Base-by-base conservation (phyloP, 2,797 vertebrate genomes). In the Melopsittacus undulatus region DNA sequence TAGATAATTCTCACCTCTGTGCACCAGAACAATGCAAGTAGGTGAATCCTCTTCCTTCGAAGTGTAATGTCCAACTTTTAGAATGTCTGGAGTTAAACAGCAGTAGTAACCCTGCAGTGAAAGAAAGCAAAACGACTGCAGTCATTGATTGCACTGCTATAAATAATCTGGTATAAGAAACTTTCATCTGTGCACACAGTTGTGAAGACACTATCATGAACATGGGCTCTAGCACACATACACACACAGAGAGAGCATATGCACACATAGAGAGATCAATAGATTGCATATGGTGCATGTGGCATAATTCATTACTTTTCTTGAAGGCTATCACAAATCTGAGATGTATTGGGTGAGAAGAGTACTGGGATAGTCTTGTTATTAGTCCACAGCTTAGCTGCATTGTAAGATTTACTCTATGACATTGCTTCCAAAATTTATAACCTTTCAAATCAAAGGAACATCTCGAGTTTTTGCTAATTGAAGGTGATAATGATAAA, bases 401-500 rank as follows among this genome's bases (percentile, higher is more conserved):
- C 4, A 3, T 67, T 79, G 79, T 94, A 96, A 88, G 92, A 96
- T 90, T 94, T 76, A 78, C 89, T 91, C 69, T 66, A 74, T 88
- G 92, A 88, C 87, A 82, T 79, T 86, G 76, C 79, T 88, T 74
- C 89, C 94, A 95, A 86, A 94, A 94, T 94, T 92, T 94, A 94
- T 88, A 91, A 81, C 73, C 82, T 94, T 92, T 94, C 83, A 94
- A 96, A 96, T 96, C 89, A 94, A 92, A 96, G 83, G 46, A 90
- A 67, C 59, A 76, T 76, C 84, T 86, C 82, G 52, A 34, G 15
- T 36, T 94, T 95, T 86, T 89, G 73, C 89, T 91, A 94, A 95
- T 94, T 1, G 4, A 80, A 89, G 40, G 46, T 95, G 83, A 94
- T 96, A 94, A 95, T 91, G 89, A 91, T 75, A 80, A 90, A 94